phyloP scores from a whole-genome alignment of 1,140 invertebrate species.

The Caenorhabditis brenneri region DNA sequence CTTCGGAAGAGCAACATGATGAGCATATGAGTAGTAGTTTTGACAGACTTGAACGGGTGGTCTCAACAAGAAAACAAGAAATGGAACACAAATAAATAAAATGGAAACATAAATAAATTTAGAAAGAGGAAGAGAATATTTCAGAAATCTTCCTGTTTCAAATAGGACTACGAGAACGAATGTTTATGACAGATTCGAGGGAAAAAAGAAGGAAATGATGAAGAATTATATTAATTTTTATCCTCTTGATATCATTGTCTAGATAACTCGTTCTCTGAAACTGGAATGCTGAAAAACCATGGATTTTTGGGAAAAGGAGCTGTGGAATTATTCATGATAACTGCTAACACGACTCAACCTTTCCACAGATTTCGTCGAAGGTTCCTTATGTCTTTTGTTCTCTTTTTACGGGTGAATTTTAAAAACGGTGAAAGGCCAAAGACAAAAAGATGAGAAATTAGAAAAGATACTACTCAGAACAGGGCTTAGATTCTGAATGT shows the following conservation, averaged over 20 bases:
- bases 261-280: background rate
- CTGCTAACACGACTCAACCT: background rate
- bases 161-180: background rate
- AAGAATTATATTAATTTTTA: background rate
- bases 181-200: background rate
- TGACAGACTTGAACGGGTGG: constrained; percentile 2
- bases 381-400: constrained; percentile 17
- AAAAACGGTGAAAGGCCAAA: background rate
- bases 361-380: background rate
- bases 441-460: background rate
- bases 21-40: constrained; percentile 34
- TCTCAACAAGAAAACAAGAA: background rate
- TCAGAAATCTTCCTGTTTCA: background rate
- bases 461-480: background rate
- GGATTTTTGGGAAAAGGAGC: background rate
- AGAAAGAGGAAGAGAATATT: background rate
- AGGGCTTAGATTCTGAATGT: too few species aligned
- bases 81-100: background rate
- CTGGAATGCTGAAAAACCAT: background rate
- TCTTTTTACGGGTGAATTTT: background rate
- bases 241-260: background rate
- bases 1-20: constrained; percentile 28
- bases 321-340: background rate
- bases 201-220: background rate
- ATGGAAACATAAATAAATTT: background rate